Base-by-base conservation (phyloP, 2,797 vertebrate species). In the Acanthis flammea region DNA sequence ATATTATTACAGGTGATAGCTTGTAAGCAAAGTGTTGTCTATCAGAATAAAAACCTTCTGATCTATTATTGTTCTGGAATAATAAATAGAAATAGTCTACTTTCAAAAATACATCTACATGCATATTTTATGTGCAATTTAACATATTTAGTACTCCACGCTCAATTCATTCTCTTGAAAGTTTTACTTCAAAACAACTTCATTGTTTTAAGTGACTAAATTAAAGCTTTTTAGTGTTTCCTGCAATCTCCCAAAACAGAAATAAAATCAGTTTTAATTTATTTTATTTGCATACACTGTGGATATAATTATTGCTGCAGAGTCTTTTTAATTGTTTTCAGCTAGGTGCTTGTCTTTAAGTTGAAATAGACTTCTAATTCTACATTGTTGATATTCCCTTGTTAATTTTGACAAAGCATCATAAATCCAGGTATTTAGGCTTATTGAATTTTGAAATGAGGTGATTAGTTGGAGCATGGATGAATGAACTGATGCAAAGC, bases 191-290 rank as follows among this genome's bases (percentile, higher is more conserved):
- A 96, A 94, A 97, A 97, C 87, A 97, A 97, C 94, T 97, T 97
- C 97, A 96, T 92, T 96, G 88, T 96, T 97, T 96, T 97, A 98
- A 97, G 95, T 86, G 95, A 95, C 97, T 97, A 97, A 97, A 98
- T 98, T 97, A 97, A 97, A 97, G 93, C 95, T 97, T 98, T 98
- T 98, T 97, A 98, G 92, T 98, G 95, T 97, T 98, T 97, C 91
- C 92, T 97, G 96, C 93, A 92, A 94, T 98, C 96, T 98, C 98
- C 98, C 98, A 97, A 95, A 98, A 91, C 97, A 98, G 97, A 98
- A 98, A 98, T 98, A 98, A 98, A 98, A 98, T 98, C 98, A 97
- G 97, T 97, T 98, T 98, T 98, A 98, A 98, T 98, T 98, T 98
- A 98, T 98, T 98, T 98, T 98, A 98, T 98, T 98, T 98, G 97